These are phyloP conservation scores for Amblyopsis rosae DNA, from an alignment of 2,113 vertebrate species.

Conservation along the genomic window DNA sequence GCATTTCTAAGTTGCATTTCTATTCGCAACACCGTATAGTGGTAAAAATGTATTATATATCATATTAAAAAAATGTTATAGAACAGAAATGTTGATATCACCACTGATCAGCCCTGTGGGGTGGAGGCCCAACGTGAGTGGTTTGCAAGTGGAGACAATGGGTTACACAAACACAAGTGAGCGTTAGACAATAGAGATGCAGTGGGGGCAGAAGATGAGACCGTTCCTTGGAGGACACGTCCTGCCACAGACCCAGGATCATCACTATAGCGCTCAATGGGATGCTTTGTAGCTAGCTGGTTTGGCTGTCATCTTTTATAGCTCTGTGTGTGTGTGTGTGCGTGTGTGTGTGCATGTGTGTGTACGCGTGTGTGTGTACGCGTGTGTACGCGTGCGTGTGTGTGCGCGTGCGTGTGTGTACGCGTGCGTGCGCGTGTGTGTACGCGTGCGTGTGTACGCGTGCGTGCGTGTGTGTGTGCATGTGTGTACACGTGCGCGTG, in stretches of 20 bases:
- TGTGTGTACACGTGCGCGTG: no score
- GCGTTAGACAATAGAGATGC: constrained; percentile 42
- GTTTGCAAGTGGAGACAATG: constrained; percentile 35
- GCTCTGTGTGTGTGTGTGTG: constrained; percentile 8
- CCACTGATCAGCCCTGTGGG: no score
- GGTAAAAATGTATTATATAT: no score
- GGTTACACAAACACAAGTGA: constrained; percentile 36
- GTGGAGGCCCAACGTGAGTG: no score
- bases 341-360: constrained; percentile 33
- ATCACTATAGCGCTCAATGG: constrained; percentile 58
- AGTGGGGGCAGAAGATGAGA: constrained; percentile 63
- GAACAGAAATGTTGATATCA: no score
- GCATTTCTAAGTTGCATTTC: no score
- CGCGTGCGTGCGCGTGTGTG: constrained; percentile 31
- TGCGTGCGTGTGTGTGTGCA: neutral
- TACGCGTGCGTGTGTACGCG: constrained; percentile 7
- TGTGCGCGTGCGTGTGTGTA: constrained; percentile 8
- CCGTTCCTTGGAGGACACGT: constrained; percentile 58
- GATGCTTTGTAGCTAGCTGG: constrained; percentile 54
- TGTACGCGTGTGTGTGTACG: constrained; percentile 5
- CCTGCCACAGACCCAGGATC: constrained; percentile 48
- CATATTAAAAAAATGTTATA: no score
- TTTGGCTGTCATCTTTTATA: constrained; percentile 48
- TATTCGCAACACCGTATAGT: no score
- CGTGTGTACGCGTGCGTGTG: constrained; percentile 5